Conservation (phyloP, 2,888 invertebrate genomes). For the Polia nebulosa region DNA sequence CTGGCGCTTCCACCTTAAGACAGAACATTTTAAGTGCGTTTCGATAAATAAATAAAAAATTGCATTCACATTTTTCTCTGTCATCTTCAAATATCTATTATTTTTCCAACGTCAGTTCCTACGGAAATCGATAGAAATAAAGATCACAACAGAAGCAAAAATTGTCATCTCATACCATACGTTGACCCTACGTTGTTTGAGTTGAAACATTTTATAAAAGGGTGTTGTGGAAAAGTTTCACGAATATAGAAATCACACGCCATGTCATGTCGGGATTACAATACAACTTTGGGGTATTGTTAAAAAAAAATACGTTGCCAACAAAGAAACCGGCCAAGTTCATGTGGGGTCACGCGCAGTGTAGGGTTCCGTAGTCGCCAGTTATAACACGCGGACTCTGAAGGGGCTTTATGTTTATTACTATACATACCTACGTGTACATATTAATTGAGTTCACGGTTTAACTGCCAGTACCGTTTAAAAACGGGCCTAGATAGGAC, state of each 20-base stretch:
- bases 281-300: constrained; percentile 38
- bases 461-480: no score
- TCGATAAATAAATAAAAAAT: background rate
- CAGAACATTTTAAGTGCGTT: background rate
- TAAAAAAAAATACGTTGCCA: constrained; percentile 10
- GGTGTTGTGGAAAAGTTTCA: constrained; percentile 67
- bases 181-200: constrained; percentile 40
- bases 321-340: constrained; percentile 22
- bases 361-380: no score
- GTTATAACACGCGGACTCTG: no score
- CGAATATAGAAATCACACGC: constrained; percentile 60
- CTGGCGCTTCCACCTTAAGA: background rate
- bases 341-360: no score
- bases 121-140: constrained; percentile 30
- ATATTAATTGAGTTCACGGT: no score
- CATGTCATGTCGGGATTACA: constrained; percentile 46
- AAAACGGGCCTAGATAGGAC: no score
- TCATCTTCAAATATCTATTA: background rate
- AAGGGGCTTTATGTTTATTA: no score
- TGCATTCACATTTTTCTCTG: background rate
- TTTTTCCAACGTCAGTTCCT: background rate
- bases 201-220: constrained; percentile 50
- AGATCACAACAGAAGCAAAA: constrained; percentile 33
- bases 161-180: constrained; percentile 41
- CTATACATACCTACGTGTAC: no score